A percentile compares a stretch with the other conserved stretches of the same genome.
phyloP scores from a whole-genome alignment of 37 sponge, comb jelly and placozoan genomes.

The Agelas oroides region DNA sequence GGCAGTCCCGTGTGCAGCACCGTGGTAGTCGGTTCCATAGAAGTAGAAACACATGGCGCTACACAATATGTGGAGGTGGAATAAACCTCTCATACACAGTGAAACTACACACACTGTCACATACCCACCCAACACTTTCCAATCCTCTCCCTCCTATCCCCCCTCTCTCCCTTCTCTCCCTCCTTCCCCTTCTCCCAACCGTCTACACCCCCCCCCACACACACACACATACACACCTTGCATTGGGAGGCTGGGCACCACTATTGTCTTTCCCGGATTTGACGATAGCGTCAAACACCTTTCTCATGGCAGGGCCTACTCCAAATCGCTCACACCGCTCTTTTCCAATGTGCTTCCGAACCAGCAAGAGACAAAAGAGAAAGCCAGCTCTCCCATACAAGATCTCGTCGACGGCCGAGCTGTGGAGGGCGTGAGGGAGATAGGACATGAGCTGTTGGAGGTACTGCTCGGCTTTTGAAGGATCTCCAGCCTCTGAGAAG shows the following conservation, averaged over 20 bases:
- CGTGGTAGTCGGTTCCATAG: constrained; percentile 55
- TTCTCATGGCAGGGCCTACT: neutral
- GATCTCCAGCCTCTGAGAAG: constrained; percentile 24
- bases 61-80: too few species aligned
- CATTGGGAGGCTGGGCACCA: neutral
- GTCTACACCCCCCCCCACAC: too few species aligned
- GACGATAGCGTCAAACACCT: constrained; percentile 52
- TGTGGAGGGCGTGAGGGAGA: neutral
- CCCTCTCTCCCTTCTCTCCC: too few species aligned
- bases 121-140: neutral
- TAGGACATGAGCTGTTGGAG: constrained; percentile 14
- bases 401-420: constrained; percentile 52
- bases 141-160: too few species aligned
- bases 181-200: too few species aligned
- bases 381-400: constrained; percentile 76
- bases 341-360: constrained; percentile 48
- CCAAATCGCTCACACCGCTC: neutral
- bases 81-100: too few species aligned
- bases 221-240: neutral
- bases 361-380: constrained; percentile 59
- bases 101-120: too few species aligned
- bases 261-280: constrained; percentile 19
- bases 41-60: constrained; percentile 46
- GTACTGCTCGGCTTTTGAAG: constrained; percentile 5
- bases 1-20: constrained; percentile 74